Evolutionary conservation across 2,888 invertebrate genomes (phyloP), one percentile per base, ranked within the genome.

Genomic region (Calliscelio sp.): DNA sequence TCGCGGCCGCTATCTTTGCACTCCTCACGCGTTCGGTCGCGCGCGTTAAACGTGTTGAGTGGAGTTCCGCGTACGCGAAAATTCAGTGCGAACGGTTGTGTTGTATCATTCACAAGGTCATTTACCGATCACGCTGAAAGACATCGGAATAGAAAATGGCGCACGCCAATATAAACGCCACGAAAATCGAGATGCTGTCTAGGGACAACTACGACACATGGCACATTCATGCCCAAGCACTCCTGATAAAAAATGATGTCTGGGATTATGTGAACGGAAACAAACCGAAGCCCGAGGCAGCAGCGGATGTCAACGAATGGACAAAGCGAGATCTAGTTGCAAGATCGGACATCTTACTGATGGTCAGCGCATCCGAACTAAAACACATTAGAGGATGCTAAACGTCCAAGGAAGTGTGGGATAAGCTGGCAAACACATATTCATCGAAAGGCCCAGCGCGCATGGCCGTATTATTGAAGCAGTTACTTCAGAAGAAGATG

Each of bases 401-500:
- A 41, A 61, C 61, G 11, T 61, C 41, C 1, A 41, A 41, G 7
- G 41, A 61, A 14, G 41, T 61, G 11, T 61, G 41, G 61, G 41
- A 41, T 8, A 61, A 41, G 11, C 38, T 61, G 5, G 61, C 22
- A 16, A 61, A 2, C 14, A 24, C 11, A 7, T 38, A 41, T 25
- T 11, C 41, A 1, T 24, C 61, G 5, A 61, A 41, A 41, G 61
- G 61, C 6, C 61, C 61, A 3, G 61, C 61, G 24, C 20, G 10
- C 14, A 38, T 38, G 38, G 38, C 38, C 38, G 18, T 46, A 10
- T 38, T 59, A 6, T 18, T 59, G 14, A 59, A 59, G n/a, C 59
- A 38, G 18, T 18, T 59, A 11, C 20, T 38, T 20, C 59, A 38
- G 38, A 14, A 59, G 18, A 61, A 61, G 16, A 61, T 61, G 61